A percentile compares a stretch with the other conserved stretches of the same genome.
Evolutionary conservation across 1,140 invertebrate genomes (phyloP).

Genomic region (Anadara kagoshimensis): DNA sequence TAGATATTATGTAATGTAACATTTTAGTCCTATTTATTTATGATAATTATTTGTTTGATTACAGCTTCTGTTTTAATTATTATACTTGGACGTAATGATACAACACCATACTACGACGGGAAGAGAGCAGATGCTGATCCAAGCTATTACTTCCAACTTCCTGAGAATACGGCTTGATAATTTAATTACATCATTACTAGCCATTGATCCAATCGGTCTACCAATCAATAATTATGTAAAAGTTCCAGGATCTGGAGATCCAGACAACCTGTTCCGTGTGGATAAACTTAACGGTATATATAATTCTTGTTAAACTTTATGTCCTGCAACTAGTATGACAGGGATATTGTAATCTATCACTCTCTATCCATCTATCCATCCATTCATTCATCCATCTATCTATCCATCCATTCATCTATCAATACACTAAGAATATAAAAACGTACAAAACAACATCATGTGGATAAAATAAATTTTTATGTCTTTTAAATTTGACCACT

Average conservation of each 20-base stretch:
- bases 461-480: too few relatives aligned
- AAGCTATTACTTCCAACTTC: slow-evolving; percentile 35
- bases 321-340: too few relatives aligned
- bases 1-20: too few relatives aligned
- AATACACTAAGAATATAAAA: too few relatives aligned
- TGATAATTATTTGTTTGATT: not conserved
- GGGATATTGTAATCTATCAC: too few relatives aligned
- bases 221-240: slow-evolving; percentile 22
- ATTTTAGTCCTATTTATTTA: too few relatives aligned
- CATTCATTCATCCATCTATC: too few relatives aligned
- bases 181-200: slow-evolving; percentile 40
- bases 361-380: too few relatives aligned
- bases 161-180: slow-evolving; percentile 25
- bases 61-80: slow-evolving; percentile 39
- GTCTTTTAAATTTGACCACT: too few relatives aligned
- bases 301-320: too few relatives aligned
- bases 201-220: slow-evolving; percentile 35
- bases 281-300: slow-evolving; percentile 29
- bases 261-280: slow-evolving; percentile 32
- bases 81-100: slow-evolving; percentile 25
- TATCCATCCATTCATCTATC: too few relatives aligned
- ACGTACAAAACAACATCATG: too few relatives aligned
- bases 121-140: slow-evolving; percentile 21
- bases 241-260: slow-evolving; percentile 14
- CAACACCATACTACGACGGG: slow-evolving; percentile 28